Evolutionary conservation across 2,888 invertebrate species (phyloP).

Genomic region (Heliothis peltigera): DNA sequence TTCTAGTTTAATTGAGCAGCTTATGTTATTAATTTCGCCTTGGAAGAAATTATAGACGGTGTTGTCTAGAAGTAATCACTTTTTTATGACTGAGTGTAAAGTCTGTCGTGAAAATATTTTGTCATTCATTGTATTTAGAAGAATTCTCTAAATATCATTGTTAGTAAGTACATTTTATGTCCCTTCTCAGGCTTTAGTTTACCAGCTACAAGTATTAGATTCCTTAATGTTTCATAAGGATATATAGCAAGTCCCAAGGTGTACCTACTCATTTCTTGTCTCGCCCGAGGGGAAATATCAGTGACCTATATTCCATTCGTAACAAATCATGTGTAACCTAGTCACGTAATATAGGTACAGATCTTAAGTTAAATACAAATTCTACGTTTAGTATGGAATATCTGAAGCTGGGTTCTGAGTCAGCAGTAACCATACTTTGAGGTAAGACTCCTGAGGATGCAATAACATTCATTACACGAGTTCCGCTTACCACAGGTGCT

Average conservation of each 20-base stretch:
- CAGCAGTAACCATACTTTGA: conserved; percentile 38
- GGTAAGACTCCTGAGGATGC: conserved; percentile 42
- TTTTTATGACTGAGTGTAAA: background rate
- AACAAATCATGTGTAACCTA: background rate
- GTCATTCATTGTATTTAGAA: background rate
- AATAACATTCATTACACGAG: conserved; percentile 59
- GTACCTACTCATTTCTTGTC: background rate
- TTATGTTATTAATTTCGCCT: background rate
- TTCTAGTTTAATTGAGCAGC: background rate
- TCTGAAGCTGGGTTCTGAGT: conserved; percentile 26
- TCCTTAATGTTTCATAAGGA: background rate
- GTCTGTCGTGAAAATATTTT: background rate
- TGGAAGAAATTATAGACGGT: background rate
- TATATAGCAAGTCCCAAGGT: background rate
- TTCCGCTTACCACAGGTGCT: conserved; percentile 43
- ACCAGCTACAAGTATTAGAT: background rate
- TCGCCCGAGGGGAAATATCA: background rate
- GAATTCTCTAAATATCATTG: background rate
- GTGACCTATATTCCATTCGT: background rate
- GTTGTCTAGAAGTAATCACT: background rate
- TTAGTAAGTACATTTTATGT: background rate
- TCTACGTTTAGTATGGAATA: conserved; percentile 24
- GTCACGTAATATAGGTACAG: background rate
- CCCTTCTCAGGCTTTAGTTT: background rate
- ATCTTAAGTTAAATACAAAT: conserved; percentile 26